Evolutionary conservation across 2,888 invertebrate species (phyloP), one percentile per base, ranked within the genome.

Genomic region (Nebria salina): DNA sequence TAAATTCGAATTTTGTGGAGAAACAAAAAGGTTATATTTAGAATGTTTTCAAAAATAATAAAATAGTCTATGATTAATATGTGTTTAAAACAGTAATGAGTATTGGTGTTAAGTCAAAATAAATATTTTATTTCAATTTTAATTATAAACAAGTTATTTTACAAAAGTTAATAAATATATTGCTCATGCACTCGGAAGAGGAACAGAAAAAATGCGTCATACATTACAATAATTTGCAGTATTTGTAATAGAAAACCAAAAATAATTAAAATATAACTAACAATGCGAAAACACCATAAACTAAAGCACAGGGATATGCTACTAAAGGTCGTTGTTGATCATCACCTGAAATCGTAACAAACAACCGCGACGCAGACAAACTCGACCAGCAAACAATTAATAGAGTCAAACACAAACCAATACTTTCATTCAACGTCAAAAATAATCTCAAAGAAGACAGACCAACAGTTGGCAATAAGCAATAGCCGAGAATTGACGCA

Each of bases 241-340:
- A 25, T n/a, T 11, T 68, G 1, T 68, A 68, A 68, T 68, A 26
- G 8, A 68, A 68, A 68, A 6, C 5, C 0, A 11, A 13, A 68
- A 68, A 70, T 20, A 70, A 34, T 72, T 80, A 98, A 90, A 98
- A 98, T 82, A 98, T 92, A 75, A 98, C 96, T 85, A 98, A 91
- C 78, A 98, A 91, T 70, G 97, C 97, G 90, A 98, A 98, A 0
- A 98, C 96, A 75, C 96, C 97, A 90, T 97, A 97, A 42, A 98
- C 94, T 83, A 98, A 91, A 82, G 95, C 94, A 90, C 98, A 98
- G 0, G 98, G 98, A 89, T 98, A 98, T 65, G 97, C 97, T 85
- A 97, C 94, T 0, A 97, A 89, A 13, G 95, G 93, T 85, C 96
- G 94, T 87, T 97, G 97, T 85, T 95, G 94, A 83, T 94, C 92